Percentiles rank a stretch among this genome's conserved stretches.
phyloP scores from a whole-genome alignment of 2,888 invertebrate species.

The Coelinius sp. region DNA sequence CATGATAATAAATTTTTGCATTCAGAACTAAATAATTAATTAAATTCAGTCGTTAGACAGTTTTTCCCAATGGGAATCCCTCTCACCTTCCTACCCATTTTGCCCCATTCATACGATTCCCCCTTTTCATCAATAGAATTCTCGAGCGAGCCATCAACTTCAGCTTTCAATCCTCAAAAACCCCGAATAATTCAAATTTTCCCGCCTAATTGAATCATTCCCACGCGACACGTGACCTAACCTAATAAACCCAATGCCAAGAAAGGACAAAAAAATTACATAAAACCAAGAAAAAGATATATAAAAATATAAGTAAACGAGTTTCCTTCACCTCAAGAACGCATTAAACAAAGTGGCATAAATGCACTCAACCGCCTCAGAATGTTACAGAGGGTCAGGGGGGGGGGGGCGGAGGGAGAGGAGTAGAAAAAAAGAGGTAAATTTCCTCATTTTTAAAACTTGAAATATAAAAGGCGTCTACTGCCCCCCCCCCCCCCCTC shows the following conservation, averaged over 20 bases:
- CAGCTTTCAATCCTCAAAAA: not conserved
- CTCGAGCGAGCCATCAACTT: not conserved
- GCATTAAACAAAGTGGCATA: conserved; percentile 17
- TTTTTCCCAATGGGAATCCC: too few relatives aligned
- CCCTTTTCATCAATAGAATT: too few relatives aligned
- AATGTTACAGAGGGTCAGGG: not conserved
- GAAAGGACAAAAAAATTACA: not conserved
- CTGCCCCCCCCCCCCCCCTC: not conserved
- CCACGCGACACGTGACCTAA: not conserved
- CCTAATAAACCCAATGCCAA: not conserved
- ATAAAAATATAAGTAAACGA: not conserved
- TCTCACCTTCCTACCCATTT: too few relatives aligned
- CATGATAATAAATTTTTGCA: too few relatives aligned
- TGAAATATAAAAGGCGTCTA: conserved; percentile 26
- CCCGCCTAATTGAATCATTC: not conserved
- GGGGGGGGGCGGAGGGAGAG: not conserved
- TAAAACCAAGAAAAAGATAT: not conserved
- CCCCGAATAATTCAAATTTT: not conserved
- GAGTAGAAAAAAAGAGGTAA: conserved; percentile 3
- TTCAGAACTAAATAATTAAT: too few relatives aligned
- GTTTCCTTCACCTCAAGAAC: conserved; percentile 4
- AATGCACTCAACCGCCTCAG: not conserved
- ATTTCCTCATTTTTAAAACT: conserved; percentile 24
- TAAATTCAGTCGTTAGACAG: too few relatives aligned
- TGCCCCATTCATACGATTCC: too few relatives aligned